phyloP scores from a whole-genome alignment of 2,888 invertebrate genomes.

The Drosophila pullipes region DNA sequence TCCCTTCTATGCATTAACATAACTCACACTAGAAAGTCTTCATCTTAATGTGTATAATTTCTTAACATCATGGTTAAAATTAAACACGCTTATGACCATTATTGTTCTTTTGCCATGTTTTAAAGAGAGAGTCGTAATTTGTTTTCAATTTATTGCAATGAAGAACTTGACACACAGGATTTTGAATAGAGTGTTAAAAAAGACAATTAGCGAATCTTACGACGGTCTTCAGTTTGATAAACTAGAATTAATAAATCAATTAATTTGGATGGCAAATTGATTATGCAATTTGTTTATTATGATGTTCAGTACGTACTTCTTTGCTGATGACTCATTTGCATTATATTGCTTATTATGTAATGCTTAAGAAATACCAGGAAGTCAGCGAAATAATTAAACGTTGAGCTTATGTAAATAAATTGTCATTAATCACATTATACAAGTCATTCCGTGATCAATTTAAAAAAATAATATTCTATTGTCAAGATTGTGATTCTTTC shows the following conservation, averaged over 20 bases:
- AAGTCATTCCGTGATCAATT: slow-evolving; percentile 29
- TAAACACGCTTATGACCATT: slow-evolving; percentile 50
- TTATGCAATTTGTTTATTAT: slow-evolving; percentile 39
- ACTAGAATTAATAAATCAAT: slow-evolving; percentile 41
- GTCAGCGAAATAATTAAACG: slow-evolving; percentile 30
- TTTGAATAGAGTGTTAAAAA: slow-evolving; percentile 17
- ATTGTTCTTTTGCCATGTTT: slow-evolving; percentile 2
- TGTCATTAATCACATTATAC: slow-evolving; percentile 49
- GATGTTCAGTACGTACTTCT: background rate
- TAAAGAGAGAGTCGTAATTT: slow-evolving; percentile 15
- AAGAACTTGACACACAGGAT: slow-evolving; percentile 48
- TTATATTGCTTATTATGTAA: slow-evolving; percentile 46
- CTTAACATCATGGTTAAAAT: slow-evolving; percentile 67
- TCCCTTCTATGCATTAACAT: slow-evolving; percentile 40
- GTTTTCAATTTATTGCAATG: slow-evolving; percentile 10
- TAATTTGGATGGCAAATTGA: slow-evolving; percentile 25
- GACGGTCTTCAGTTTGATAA: slow-evolving; percentile 13
- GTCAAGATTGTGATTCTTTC: slow-evolving; percentile 15
- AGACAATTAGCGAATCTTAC: slow-evolving; percentile 23
- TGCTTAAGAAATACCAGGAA: slow-evolving; percentile 41
- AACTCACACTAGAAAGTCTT: slow-evolving; percentile 68
- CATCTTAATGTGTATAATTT: background rate
- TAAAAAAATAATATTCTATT: slow-evolving; percentile 27
- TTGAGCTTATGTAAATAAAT: slow-evolving; percentile 42
- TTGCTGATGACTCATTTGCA: slow-evolving; percentile 9